phyloP scores from a whole-genome alignment of 1,140 invertebrate genomes.

The Lerema accius region DNA sequence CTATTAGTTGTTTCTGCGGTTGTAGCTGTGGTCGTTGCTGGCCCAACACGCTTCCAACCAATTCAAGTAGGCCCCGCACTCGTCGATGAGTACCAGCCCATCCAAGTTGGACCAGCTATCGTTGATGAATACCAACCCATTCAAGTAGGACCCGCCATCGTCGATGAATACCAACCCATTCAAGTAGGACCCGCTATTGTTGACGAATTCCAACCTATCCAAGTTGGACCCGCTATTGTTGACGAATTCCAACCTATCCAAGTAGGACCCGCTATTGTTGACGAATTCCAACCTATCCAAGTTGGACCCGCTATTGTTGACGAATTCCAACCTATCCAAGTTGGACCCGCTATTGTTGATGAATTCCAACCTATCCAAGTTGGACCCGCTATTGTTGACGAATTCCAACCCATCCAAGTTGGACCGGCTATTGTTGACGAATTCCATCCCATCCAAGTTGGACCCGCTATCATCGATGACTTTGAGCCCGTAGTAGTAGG shows the following conservation, averaged over 20 bases:
- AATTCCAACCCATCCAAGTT: conserved; percentile 33
- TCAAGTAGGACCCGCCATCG: conserved; percentile 22
- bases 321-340: no score
- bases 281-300: no score
- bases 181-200: conserved; percentile 28
- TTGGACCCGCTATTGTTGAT: no score
- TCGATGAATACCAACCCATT: conserved; percentile 26
- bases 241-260: neutral
- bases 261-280: conserved; percentile 19
- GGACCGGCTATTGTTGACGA: conserved; percentile 32
- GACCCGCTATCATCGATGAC: conserved; percentile 28
- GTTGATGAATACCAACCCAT: conserved; percentile 20
- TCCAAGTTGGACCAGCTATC: conserved; percentile 35
- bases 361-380: conserved; percentile 9
- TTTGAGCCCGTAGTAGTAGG: conserved; percentile 16
- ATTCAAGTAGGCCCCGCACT: conserved; percentile 15
- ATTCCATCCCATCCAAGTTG: conserved; percentile 9
- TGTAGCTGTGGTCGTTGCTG: conserved; percentile 52
- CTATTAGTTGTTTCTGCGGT: conserved; percentile 43
- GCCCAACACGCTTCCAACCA: conserved; percentile 42
- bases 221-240: no score
- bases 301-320: no score
- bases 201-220: no score
- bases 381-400: conserved; percentile 18
- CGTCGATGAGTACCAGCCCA: conserved; percentile 25